A percentile compares a stretch with the other conserved stretches of the same genome.
phyloP scores from a whole-genome alignment of 2,888 invertebrate species.

The Loripinus fragilis region DNA sequence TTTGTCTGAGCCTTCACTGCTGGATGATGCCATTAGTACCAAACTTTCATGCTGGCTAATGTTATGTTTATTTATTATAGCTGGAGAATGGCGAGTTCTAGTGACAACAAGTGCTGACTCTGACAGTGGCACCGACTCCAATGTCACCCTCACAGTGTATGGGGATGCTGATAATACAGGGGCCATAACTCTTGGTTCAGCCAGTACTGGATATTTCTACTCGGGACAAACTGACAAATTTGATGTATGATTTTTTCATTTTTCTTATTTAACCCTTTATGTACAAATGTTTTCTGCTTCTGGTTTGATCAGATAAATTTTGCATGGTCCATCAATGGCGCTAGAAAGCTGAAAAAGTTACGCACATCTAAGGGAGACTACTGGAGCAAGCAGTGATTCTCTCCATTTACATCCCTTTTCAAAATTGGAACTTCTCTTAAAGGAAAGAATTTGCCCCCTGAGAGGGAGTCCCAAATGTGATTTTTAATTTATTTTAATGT shows the following conservation, averaged over 20 bases:
- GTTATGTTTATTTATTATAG: constrained; percentile 42
- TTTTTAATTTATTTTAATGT: too few relatives aligned
- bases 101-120: constrained; percentile 68
- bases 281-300: too few relatives aligned
- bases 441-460: too few relatives aligned
- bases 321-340: too few relatives aligned
- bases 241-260: constrained; percentile 69
- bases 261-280: too few relatives aligned
- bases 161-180: constrained; percentile 77
- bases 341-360: too few relatives aligned
- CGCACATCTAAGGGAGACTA: too few relatives aligned
- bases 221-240: constrained; percentile 77
- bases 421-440: too few relatives aligned
- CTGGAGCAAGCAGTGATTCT: too few relatives aligned
- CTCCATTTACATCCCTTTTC: too few relatives aligned
- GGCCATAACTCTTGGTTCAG: constrained; percentile 68
- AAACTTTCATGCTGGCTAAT: neutral
- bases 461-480: too few relatives aligned
- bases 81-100: constrained; percentile 73
- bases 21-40: neutral
- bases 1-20: neutral
- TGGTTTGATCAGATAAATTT: too few relatives aligned
- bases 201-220: constrained; percentile 69
- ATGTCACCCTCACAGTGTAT: constrained; percentile 78
- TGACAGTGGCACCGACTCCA: constrained; percentile 76